A percentile compares a stretch with the other conserved stretches of the same genome.
Evolutionary conservation across 2,888 invertebrate species (phyloP).

Genomic region (Drosophila prostipennis): DNA sequence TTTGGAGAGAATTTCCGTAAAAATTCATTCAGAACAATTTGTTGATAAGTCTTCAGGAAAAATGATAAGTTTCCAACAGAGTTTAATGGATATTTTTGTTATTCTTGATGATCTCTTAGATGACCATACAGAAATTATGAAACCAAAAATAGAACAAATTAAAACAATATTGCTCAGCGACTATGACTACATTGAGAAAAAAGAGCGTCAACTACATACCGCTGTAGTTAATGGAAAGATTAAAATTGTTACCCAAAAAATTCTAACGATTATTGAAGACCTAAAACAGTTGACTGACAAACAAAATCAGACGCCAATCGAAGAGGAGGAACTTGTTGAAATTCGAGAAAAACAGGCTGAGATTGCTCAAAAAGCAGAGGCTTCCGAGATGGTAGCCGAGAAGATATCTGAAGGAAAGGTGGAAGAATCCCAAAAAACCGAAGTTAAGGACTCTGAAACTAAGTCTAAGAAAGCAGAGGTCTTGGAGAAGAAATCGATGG

Average conservation of each 20-base stretch:
- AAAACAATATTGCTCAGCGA: constrained; percentile 53
- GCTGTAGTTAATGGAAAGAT: constrained; percentile 50
- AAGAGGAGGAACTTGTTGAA: too few relatives aligned
- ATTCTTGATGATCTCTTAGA: constrained; percentile 72
- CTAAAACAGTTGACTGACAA: constrained; percentile 29
- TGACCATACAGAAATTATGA: constrained; percentile 45
- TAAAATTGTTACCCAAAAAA: constrained; percentile 40
- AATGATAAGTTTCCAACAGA: constrained; percentile 77
- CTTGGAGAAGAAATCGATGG: background rate
- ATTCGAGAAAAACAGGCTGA: background rate
- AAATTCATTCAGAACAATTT: constrained; percentile 36
- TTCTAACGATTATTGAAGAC: constrained; percentile 48
- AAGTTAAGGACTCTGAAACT: too few relatives aligned
- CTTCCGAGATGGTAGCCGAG: constrained; percentile 39
- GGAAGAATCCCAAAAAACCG: constrained; percentile 7
- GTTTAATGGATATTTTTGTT: constrained; percentile 78
- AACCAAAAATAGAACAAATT: constrained; percentile 52
- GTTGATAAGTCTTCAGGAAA: constrained; percentile 73
- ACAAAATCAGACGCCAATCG: background rate
- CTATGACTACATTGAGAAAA: constrained; percentile 67
- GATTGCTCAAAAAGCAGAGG: background rate
- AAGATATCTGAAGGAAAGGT: constrained; percentile 43
- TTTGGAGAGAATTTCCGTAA: constrained; percentile 53
- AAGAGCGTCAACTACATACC: constrained; percentile 32
- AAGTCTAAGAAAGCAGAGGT: constrained; percentile 1